Evolutionary conservation across 2,888 invertebrate genomes (phyloP).

Genomic region (Zygogramma bicolorata): DNA sequence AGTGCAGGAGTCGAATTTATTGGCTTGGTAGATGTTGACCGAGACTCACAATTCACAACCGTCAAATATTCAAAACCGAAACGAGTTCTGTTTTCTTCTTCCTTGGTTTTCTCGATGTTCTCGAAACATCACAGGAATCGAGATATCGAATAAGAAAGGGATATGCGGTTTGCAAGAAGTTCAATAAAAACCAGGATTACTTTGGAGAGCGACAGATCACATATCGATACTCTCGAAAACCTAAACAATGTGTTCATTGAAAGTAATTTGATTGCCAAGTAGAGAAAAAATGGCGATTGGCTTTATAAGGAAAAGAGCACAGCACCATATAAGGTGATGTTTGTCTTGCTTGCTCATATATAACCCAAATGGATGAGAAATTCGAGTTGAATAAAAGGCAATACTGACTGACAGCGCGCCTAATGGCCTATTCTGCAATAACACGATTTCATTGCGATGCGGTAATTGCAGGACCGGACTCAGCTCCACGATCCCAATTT

Average conservation of each 20-base stretch:
- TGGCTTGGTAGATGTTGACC: no score
- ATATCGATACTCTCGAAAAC: slow-evolving; percentile 9
- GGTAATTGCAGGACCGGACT: background rate
- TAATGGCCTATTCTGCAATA: slow-evolving; percentile 3
- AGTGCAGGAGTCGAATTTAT: no score
- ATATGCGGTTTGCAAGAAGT: background rate
- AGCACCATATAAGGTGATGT: slow-evolving; percentile 11
- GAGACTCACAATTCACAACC: no score
- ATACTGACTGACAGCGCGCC: slow-evolving; percentile 5
- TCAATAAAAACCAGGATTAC: background rate
- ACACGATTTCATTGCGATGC: background rate
- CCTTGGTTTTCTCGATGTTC: no score
- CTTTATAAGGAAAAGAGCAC: slow-evolving; percentile 19
- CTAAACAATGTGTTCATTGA: slow-evolving; percentile 16
- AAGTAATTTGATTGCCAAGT: slow-evolving; percentile 21
- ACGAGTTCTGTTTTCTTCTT: no score
- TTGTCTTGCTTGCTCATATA: background rate
- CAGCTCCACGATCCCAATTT: background rate
- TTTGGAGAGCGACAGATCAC: background rate
- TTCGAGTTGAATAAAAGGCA: slow-evolving; percentile 19
- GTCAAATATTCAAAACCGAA: no score
- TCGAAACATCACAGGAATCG: no score
- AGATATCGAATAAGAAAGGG: background rate
- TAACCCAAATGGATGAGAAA: slow-evolving; percentile 20
- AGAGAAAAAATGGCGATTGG: slow-evolving; percentile 12